Base-by-base conservation (phyloP, 2,113 vertebrate species). In the Ictidomys tridecemlineatus region DNA sequence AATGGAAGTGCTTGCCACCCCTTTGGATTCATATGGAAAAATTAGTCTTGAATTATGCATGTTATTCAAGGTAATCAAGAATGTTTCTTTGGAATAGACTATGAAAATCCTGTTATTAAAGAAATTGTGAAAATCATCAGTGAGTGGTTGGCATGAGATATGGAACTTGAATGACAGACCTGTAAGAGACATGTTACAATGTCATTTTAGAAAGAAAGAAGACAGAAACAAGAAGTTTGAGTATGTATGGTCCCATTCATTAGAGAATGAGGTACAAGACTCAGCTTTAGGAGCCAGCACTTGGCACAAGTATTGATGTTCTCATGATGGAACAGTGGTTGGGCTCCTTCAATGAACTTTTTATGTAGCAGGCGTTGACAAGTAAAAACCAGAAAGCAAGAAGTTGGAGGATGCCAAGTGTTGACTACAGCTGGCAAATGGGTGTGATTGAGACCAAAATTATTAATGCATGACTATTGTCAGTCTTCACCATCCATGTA, bases 321-420 rank as follows among this genome's bases (percentile, higher is more conserved):
- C 87, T 85, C 42, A 24, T 42, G 77, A 82, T 13, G 26, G 51
- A 76, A 61, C 53, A 45, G 85, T 9, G 56, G 48, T 58, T 82
- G 82, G 26, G 17, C 12, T 88, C 32, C 79, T 85, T 48, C 80
- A 18, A 10, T 30, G 51, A 84, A 45, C 26, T 85, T 91, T 96
- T 53, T 10, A 90, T 45, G 72, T 30, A 63, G 20, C 39, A n/a
- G 56, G 87, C 0, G 0, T 22, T 96, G 91, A 94, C 53, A 93
- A 96, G 72, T n/a, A 69, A 12, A 78, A 95, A 96, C 53, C 53
- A 85, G 70, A 96, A 70, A 88, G 73, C 37, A 89, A 89, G 63
- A 93, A 58, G 22, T 18, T 78, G 32, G 34, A 93, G 58, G 63
- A 65, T 39, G 67, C n/a, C 77, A 82, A 79, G 70, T 72, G 58